phyloP scores from a whole-genome alignment of 1,140 invertebrate species.

The Ephestia elutella region DNA sequence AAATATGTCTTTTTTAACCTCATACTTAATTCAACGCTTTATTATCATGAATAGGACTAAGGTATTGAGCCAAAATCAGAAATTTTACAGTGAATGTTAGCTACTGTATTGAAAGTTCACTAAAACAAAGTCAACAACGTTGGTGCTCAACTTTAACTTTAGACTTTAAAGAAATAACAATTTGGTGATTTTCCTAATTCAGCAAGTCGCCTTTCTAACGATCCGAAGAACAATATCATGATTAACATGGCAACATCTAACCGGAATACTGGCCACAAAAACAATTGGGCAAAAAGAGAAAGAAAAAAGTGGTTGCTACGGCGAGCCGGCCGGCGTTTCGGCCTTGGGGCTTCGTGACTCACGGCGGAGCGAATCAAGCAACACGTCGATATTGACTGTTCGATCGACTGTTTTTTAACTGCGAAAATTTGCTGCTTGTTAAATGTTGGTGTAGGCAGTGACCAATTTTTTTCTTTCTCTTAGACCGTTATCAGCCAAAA shows the following conservation, averaged over 20 bases:
- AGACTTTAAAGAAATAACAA: too few species aligned
- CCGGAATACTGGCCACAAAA: conserved; percentile 21
- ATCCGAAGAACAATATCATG: background rate
- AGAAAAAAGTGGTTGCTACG: conserved; percentile 50
- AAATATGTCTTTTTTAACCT: too few species aligned
- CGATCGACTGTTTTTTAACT: background rate
- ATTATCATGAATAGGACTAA: too few species aligned
- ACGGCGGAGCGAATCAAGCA: background rate
- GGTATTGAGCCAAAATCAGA: too few species aligned
- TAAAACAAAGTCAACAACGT: too few species aligned
- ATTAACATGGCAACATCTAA: conserved; percentile 2
- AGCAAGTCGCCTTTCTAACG: background rate
- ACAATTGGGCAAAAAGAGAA: conserved; percentile 41
- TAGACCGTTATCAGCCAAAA: background rate
- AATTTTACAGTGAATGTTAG: too few species aligned
- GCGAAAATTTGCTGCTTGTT: background rate
- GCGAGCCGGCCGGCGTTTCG: conserved; percentile 53
- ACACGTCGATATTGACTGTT: background rate
- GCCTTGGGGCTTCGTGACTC: conserved; percentile 46
- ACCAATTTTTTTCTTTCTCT: background rate
- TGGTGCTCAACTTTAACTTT: too few species aligned
- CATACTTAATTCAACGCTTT: too few species aligned
- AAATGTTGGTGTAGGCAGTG: background rate
- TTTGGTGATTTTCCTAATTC: too few species aligned
- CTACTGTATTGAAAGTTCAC: too few species aligned